Conservation (phyloP, 2,113 vertebrate genomes). For the Ceyx cyanopectus region DNA sequence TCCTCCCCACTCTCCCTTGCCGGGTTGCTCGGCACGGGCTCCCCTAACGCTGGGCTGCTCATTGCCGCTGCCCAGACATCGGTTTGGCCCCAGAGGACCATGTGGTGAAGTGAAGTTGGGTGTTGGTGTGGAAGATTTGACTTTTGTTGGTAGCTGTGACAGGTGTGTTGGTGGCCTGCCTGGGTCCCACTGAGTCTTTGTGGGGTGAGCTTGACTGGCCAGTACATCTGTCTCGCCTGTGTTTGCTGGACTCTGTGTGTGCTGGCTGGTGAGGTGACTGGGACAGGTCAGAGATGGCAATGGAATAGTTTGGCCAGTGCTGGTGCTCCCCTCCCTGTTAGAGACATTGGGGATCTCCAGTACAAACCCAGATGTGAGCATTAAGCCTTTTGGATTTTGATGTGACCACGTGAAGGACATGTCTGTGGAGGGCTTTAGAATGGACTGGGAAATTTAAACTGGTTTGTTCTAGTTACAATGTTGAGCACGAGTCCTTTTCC, state of each 20-base stretch:
- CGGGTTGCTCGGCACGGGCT: accelerated
- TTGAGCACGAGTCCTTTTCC: not conserved
- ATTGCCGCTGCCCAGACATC: accelerated
- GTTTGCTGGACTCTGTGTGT: no score
- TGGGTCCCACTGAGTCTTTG: accelerated
- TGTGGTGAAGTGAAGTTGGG: accelerated
- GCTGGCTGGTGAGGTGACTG: accelerated
- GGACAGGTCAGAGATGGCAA: not conserved
- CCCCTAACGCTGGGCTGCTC: accelerated
- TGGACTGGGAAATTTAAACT: not conserved
- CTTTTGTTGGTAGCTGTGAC: not conserved
- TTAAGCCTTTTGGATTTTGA: no score
- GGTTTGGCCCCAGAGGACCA: accelerated
- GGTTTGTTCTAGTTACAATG: not conserved
- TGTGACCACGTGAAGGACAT: accelerated
- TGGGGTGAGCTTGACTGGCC: accelerated
- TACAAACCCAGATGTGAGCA: accelerated
- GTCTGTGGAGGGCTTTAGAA: not conserved
- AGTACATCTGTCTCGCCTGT: accelerated
- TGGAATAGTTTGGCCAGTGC: not conserved
- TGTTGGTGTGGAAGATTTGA: not conserved
- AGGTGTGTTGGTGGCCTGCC: no score
- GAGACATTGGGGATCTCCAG: accelerated
- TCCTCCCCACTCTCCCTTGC: accelerated
- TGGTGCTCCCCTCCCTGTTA: accelerated